Percentiles rank a stretch among this genome's conserved stretches.
Conservation (phyloP, 2,797 vertebrate species). For the Scleropages formosus region DNA sequence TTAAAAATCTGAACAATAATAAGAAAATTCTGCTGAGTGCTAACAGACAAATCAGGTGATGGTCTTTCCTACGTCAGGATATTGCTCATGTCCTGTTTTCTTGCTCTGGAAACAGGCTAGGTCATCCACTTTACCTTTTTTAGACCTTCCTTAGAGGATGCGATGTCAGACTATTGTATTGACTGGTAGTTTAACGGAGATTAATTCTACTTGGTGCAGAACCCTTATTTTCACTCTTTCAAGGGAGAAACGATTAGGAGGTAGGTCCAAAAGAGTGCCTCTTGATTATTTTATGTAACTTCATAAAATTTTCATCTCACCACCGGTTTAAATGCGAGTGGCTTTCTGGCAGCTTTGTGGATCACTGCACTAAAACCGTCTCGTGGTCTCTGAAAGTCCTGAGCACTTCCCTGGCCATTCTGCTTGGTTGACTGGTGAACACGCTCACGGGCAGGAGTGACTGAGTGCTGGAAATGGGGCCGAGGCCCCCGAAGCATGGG, state of each 20-base stretch:
- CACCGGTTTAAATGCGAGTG: slow-evolving; percentile 50
- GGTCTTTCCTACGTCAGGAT: neutral
- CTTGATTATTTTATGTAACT: slow-evolving; percentile 64
- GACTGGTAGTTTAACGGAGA: slow-evolving; percentile 47
- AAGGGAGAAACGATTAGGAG: slow-evolving; percentile 53
- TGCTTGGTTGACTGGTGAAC: neutral
- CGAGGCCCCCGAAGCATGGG: neutral
- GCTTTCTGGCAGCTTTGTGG: slow-evolving; percentile 46
- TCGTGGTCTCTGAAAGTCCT: neutral
- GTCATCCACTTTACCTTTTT: slow-evolving; percentile 14
- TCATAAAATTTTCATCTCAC: slow-evolving; percentile 66
- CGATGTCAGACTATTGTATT: slow-evolving; percentile 31
- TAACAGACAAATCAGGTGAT: neutral
- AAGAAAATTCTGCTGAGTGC: neutral
- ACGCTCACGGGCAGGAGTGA: neutral
- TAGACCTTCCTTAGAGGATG: neutral
- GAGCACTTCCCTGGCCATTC: neutral
- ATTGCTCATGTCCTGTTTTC: neutral
- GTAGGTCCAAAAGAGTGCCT: slow-evolving; percentile 42
- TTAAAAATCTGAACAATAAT: neutral
- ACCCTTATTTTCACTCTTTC: slow-evolving; percentile 49
- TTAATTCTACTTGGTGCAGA: slow-evolving; percentile 50
- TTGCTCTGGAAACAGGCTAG: slow-evolving; percentile 15
- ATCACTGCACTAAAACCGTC: slow-evolving; percentile 55
- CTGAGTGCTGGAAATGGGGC: neutral